Percentiles rank a stretch among this genome's conserved stretches.
Conservation (phyloP, 2,888 invertebrate species). For the Opisthograptis luteolata region DNA sequence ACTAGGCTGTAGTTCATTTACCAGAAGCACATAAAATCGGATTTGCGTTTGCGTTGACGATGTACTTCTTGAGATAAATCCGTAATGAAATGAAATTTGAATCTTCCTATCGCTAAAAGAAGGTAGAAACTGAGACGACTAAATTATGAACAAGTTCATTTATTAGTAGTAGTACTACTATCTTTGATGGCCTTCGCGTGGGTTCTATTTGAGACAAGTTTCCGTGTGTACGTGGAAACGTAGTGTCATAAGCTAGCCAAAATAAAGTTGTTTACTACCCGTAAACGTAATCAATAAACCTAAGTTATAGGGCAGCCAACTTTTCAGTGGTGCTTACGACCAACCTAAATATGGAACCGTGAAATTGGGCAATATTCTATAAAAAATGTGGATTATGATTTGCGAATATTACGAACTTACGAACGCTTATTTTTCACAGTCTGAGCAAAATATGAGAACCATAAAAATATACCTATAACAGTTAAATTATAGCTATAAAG, state of each 20-base stretch:
- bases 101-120: background rate
- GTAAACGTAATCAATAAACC: conserved; percentile 79
- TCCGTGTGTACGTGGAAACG: conserved; percentile 54
- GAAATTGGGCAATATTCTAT: conserved; percentile 49
- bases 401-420: too few species aligned
- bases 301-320: conserved; percentile 67
- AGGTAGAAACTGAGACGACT: background rate
- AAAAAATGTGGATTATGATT: conserved; percentile 40
- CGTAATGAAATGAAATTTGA: background rate
- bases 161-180: too few species aligned
- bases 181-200: background rate
- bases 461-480: too few species aligned
- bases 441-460: too few species aligned
- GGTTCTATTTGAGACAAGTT: background rate
- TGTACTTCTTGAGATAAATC: background rate
- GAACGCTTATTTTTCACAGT: conserved; percentile 16
- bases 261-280: conserved; percentile 74
- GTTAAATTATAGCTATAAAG: too few species aligned
- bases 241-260: conserved; percentile 55
- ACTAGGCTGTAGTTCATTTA: conserved; percentile 14
- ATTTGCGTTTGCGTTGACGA: conserved; percentile 9
- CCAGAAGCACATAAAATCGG: conserved; percentile 13
- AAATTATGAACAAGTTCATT: background rate
- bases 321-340: conserved; percentile 66
- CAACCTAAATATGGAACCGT: conserved; percentile 59